Conservation (phyloP, 2,113 vertebrate genomes). For the Addax nasomaculatus region DNA sequence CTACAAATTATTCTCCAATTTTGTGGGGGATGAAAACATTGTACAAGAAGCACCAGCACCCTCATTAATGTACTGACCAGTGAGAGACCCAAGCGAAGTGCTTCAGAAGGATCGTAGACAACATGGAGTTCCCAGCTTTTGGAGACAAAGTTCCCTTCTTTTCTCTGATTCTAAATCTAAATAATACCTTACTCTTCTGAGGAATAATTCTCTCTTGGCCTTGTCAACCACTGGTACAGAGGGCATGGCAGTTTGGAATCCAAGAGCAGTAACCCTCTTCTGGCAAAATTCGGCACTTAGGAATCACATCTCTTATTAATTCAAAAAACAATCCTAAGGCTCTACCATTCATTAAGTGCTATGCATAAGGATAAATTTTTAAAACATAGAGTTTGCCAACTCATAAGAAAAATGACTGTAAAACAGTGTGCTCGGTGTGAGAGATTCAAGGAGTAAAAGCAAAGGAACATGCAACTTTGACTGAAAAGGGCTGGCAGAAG, state of each 20-base stretch:
- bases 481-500: neutral
- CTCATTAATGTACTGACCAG: neutral
- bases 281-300: conserved; percentile 23
- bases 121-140: neutral
- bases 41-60: conserved; percentile 52
- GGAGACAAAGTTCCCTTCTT: neutral
- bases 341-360: neutral
- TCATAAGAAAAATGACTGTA: neutral
- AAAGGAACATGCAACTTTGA: neutral
- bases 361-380: neutral
- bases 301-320: conserved; percentile 25
- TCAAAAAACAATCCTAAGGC: neutral
- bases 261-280: neutral
- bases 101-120: neutral
- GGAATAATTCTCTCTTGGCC: neutral
- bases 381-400: neutral
- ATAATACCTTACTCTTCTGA: neutral
- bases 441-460: neutral
- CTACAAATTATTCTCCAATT: conserved; percentile 23
- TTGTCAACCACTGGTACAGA: neutral
- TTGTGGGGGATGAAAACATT: neutral
- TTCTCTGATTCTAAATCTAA: neutral
- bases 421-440: neutral
- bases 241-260: conserved; percentile 29
- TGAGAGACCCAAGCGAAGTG: neutral